Percentiles rank a stretch among this genome's conserved stretches.
phyloP scores from a whole-genome alignment of 2,113 vertebrate genomes.

The Pseudopipra pipra region DNA sequence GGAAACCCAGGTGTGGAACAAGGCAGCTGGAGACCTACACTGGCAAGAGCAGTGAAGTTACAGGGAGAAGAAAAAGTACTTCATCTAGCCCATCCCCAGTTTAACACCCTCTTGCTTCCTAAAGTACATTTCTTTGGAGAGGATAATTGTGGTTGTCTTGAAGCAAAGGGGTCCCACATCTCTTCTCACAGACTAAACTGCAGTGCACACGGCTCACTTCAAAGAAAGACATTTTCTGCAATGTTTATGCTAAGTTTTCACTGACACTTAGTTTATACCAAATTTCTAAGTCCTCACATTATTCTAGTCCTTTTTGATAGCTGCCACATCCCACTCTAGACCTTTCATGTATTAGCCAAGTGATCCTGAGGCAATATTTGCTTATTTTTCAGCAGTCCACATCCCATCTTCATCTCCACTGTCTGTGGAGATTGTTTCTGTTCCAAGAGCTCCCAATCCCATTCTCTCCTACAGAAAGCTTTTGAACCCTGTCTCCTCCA shows the following conservation, averaged over 20 bases:
- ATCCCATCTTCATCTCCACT: neutral
- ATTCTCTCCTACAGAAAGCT: neutral
- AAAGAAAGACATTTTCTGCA: neutral
- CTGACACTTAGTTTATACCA: neutral
- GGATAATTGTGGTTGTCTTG: neutral
- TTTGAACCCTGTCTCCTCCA: neutral
- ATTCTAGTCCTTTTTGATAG: neutral
- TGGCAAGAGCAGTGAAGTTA: neutral
- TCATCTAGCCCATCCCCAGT: neutral
- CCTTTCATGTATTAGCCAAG: neutral
- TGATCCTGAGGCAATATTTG: fast-evolving
- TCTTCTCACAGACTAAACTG: neutral
- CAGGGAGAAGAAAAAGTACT: neutral
- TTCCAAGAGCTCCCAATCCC: neutral
- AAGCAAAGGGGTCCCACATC: neutral
- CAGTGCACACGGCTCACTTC: neutral
- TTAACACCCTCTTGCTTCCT: neutral
- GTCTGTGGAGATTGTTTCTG: neutral
- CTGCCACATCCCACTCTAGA: neutral
- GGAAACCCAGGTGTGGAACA: neutral
- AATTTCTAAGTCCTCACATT: neutral
- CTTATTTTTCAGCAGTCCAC: neutral
- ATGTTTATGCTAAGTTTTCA: neutral
- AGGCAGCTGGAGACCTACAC: neutral
- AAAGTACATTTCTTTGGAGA: neutral